A percentile compares a stretch with the other conserved stretches of the same genome.
phyloP scores from a whole-genome alignment of 2,797 vertebrate species.

The Sebastes matsubarae region DNA sequence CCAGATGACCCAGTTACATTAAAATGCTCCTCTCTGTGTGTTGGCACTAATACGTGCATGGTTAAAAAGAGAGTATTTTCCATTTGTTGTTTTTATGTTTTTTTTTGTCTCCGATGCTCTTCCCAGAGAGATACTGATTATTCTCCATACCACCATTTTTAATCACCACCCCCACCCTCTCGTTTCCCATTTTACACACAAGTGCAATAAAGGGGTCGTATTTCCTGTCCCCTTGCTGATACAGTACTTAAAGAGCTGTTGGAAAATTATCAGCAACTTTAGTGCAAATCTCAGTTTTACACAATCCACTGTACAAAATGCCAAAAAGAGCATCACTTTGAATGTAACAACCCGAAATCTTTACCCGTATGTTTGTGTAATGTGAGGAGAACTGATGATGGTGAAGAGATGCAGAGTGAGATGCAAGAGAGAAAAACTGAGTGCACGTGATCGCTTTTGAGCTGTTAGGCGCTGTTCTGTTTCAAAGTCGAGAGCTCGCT shows the following conservation, averaged over 20 bases:
- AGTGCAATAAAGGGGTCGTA: constrained; percentile 73
- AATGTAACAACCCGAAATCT: constrained; percentile 64
- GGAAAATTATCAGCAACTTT: constrained; percentile 18
- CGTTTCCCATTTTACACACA: constrained; percentile 37
- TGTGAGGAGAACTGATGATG: constrained; percentile 16
- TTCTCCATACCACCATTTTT: constrained; percentile 21
- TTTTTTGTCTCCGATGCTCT: constrained; percentile 31
- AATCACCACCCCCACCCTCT: constrained; percentile 2
- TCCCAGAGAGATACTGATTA: constrained; percentile 31
- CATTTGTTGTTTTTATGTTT: constrained; percentile 5
- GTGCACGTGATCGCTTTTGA: constrained; percentile 28
- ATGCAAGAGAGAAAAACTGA: not conserved
- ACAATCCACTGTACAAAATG: constrained; percentile 59
- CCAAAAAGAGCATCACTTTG: constrained; percentile 68
- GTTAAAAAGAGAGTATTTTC: constrained; percentile 26
- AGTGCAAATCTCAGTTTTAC: constrained; percentile 45
- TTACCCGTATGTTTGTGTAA: constrained; percentile 34
- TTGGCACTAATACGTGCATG: constrained; percentile 16
- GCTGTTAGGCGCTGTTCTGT: constrained; percentile 2
- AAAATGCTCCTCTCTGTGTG: constrained; percentile 16
- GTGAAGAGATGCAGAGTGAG: not conserved
- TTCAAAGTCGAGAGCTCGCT: constrained; percentile 15
- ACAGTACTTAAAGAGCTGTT: constrained; percentile 41
- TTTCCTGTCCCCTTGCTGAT: constrained; percentile 29
- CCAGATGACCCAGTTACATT: constrained; percentile 26